phyloP scores from a whole-genome alignment of 1,140 invertebrate species.

The Oedothorax gibbosus region DNA sequence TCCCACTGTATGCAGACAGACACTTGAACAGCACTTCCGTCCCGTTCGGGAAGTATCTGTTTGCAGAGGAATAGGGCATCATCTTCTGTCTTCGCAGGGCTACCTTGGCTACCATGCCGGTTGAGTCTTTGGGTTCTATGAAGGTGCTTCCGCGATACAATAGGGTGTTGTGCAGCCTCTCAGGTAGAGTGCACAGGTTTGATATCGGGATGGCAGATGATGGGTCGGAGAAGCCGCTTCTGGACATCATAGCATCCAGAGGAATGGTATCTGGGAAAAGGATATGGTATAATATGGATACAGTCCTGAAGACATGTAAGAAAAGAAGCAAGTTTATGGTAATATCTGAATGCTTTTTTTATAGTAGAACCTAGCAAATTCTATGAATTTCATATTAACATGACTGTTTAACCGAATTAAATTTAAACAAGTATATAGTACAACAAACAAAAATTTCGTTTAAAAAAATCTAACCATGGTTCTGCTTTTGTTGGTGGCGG shows the following conservation, averaged over 20 bases:
- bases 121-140: constrained; percentile 22
- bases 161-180: constrained; percentile 47
- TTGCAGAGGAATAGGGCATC: not conserved
- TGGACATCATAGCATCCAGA: not conserved
- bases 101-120: not conserved
- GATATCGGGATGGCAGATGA: not conserved
- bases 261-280: constrained; percentile 2
- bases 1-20: constrained; percentile 77
- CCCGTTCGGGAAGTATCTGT: constrained; percentile 73
- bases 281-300: not conserved
- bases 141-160: constrained; percentile 55
- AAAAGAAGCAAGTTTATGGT: too few species aligned
- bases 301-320: too few species aligned
- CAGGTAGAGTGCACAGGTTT: constrained; percentile 45
- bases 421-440: too few species aligned
- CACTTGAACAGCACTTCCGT: constrained; percentile 85
- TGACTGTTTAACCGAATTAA: too few species aligned
- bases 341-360: too few species aligned
- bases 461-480: too few species aligned
- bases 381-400: too few species aligned
- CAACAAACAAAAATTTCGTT: too few species aligned
- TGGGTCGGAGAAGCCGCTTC: not conserved
- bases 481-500: too few species aligned
- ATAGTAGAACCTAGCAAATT: too few species aligned
- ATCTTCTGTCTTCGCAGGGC: not conserved